Evolutionary conservation across 1,140 invertebrate species (phyloP), one percentile per base, ranked within the genome.

Genomic region (Tribolium castaneum): DNA sequence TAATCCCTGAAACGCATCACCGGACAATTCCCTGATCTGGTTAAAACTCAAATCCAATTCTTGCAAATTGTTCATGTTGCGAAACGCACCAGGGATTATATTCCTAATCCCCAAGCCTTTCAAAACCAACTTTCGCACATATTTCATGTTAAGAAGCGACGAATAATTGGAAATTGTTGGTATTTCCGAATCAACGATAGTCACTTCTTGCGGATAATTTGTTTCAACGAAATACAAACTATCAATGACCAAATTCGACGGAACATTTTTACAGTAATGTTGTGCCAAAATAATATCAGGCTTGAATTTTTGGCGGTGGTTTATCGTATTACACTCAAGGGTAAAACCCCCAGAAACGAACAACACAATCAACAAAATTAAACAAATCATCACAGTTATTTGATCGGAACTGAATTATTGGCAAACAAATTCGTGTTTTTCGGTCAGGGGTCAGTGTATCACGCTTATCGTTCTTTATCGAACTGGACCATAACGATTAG

Each of bases 11-110:
- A 45, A 45, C 5, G n/a, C 39, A n/a, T 45, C 39, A 7, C 7
- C 39, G 7, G 39, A 45, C n/a, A 45, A 45, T 45, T 45, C n/a
- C 39, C n/a, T 45, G n/a, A 45, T 45, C 3, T 25, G 6, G 0
- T 59, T 59, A n/a, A 19, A 59, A 12, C 54, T 25, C 19, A 59
- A 59, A 59, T 59, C 54, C 54, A 59, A 59, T 25, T 59, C 54
- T 22, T 25, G 13, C 54, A 59, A 59, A 59, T 25, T 59, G 7
- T 59, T 59, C 54, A 59, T 59, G 54, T 59, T 59, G 5, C 54
- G 14, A 12, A 59, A 59, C 19, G 54, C 54, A 5, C 22, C 22
- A 30, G 54, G 54, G 5, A 19, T 59, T 6, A 59, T 59, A 59
- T 25, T n/a, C 10, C 25, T 30, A n/a, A 59, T 59, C 19, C 54